phyloP scores from a whole-genome alignment of 2,113 vertebrate genomes.

The Crotalus tigris region DNA sequence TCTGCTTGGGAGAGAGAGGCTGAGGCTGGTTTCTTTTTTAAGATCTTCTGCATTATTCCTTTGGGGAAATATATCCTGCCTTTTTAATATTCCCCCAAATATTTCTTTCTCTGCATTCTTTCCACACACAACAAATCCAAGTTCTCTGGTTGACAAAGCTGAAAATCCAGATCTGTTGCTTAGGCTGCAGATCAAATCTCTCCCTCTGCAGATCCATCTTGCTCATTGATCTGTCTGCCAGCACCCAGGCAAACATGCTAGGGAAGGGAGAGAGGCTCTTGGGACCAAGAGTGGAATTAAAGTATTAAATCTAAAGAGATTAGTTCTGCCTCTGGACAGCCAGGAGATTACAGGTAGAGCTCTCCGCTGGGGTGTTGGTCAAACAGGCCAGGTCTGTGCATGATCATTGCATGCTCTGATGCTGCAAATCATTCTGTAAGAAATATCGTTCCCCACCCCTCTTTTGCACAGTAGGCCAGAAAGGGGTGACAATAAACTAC shows the following conservation, averaged over 20 bases:
- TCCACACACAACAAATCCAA: no score
- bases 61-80: no score
- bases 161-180: neutral
- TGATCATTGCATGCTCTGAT: neutral
- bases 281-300: conserved; percentile 15
- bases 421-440: neutral
- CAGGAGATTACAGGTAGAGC: neutral
- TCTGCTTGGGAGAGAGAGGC: no score
- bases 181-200: neutral
- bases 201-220: neutral
- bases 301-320: neutral
- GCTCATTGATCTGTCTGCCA: neutral
- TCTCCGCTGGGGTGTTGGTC: neutral
- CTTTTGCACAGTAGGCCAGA: neutral
- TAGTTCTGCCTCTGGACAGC: neutral
- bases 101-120: no score
- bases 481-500: neutral
- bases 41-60: no score
- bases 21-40: no score
- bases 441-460: neutral
- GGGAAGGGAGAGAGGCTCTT: no score
- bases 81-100: no score
- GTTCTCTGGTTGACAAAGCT: neutral
- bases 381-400: neutral
- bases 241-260: neutral